Base-by-base conservation (phyloP, 2,888 invertebrate genomes). In the Chrysotoxum bicinctum region DNA sequence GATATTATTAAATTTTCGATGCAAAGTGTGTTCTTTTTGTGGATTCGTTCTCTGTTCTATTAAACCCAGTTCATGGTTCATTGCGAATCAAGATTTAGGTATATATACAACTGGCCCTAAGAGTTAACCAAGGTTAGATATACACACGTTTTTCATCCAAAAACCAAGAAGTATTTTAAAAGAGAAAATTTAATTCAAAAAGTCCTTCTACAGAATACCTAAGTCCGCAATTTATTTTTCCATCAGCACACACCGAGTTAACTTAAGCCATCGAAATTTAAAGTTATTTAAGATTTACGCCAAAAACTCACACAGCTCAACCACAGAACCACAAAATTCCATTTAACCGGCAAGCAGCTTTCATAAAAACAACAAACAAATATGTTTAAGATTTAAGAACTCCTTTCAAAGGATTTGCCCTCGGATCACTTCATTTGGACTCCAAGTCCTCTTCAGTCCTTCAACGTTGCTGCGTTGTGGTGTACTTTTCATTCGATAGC, bases 361-460 rank as follows among this genome's bases (percentile, higher is more conserved):
- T 35, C 32, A 64, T 64, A 32, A 66, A 52, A 26, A 52, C n/a
- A 54, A 9, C 1, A 30, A 32, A 54, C 30, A 66, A 82, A 82
- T 77, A 56, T 82, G 45, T 77, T 82, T 68, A 72, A 77, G 54
- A 60, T 80, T 76, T 68, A 54, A 48, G 48, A 64, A 35, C 56
- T 80, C 37, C 68, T 52, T 68, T 70, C 66, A 68, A 80, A 70
- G 70, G 79, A 75, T 74, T 75, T 69, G 23, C 52, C n/a, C 23
- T 14, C 26, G 19, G 70, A 84, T 75, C 69, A 75, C 60, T 72
- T 30, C 70, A 62, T 50, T 32, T 32, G 54, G 54, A 54, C 30
- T 32, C 16, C 16, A 1, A 21, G 2, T n/a, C 1, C 30, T 1
- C 16, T 16, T 0, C 43, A 43, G 64, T 64, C 62, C 23, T 64